Base-by-base conservation (phyloP, 2,888 invertebrate species). In the Diadegma fenestrale region DNA sequence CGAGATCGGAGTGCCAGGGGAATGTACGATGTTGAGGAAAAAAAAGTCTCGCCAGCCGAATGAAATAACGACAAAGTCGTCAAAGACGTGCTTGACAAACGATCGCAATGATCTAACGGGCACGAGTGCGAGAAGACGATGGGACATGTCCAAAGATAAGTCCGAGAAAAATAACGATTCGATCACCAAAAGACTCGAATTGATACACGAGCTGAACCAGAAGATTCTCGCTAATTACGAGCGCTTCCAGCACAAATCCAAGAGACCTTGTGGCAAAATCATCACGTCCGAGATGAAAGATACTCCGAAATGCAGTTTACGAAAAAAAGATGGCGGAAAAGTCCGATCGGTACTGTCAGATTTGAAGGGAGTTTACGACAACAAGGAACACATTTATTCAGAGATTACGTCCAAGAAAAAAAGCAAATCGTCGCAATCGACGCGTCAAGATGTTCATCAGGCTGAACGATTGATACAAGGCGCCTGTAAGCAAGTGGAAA, bases 131-230 rank as follows among this genome's bases (percentile, higher is more conserved):
- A 88, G 88, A 77, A 88, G 90, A 17, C 89, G 89, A 43, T 92
- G 92, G 91, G 88, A 87, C 19, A 85, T 88, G 5, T 88, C 90
- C 1, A 90, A 90, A 17, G 89, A 90, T n/a, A 92, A 90, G 68
- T 83, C 89, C 1, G 91, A 93, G 30, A 92, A 92, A 33, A 90
- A 90, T 12, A 91, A 91, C 84, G 93, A 93, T 78, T 93, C 93
- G 17, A 92, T 94, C 41, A 90, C 93, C 0, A 92, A 93, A 71
- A 88, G 94, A 12, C 83, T 93, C 4, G 91, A 92, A 66, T 82
- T 94, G 48, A 93, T 94, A 12, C 92, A 93, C 80, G 93, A 94
- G 63, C 82, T 94, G 33, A 94, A 94, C 86, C 92, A 92, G 41
- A 93, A 93, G 87, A 93, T 94, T 26, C 86, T 93, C 2, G 91